Percentiles rank a stretch among this genome's conserved stretches.
Evolutionary conservation across 2,113 vertebrate species (phyloP).

Genomic region (Mirza zaza): DNA sequence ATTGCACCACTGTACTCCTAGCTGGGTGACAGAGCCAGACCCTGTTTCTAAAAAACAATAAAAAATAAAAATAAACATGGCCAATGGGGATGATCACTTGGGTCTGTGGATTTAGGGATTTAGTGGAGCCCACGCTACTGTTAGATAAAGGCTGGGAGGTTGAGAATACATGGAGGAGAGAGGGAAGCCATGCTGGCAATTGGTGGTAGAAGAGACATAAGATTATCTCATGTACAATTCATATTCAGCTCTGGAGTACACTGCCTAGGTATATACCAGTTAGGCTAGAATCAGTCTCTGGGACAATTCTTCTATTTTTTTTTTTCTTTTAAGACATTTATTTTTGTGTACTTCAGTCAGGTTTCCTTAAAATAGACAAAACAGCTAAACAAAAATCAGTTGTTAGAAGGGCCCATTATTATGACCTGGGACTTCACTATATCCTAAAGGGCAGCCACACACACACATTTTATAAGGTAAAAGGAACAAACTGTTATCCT

Average conservation of each 20-base stretch:
- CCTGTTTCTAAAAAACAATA: neutral
- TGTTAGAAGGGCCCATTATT: neutral
- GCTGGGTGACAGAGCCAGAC: too few species aligned
- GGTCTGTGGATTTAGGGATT: neutral
- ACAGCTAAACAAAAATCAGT: neutral
- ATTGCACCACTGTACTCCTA: too few species aligned
- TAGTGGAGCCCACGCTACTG: neutral
- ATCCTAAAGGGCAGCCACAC: neutral
- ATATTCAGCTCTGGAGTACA: neutral
- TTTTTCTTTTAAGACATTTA: neutral
- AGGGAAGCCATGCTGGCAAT: neutral
- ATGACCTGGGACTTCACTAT: neutral
- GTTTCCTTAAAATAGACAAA: slow-evolving; percentile 17
- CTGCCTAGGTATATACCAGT: neutral
- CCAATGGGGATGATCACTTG: neutral
- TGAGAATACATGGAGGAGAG: neutral
- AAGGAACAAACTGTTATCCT: neutral
- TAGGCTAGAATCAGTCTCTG: neutral
- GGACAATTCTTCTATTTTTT: neutral
- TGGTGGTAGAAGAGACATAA: neutral
- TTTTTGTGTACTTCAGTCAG: neutral
- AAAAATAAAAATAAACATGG: neutral
- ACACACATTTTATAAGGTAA: neutral
- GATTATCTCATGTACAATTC: neutral
- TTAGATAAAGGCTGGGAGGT: neutral